Conservation (phyloP, 2,113 vertebrate species). For the Panthera uncia region DNA sequence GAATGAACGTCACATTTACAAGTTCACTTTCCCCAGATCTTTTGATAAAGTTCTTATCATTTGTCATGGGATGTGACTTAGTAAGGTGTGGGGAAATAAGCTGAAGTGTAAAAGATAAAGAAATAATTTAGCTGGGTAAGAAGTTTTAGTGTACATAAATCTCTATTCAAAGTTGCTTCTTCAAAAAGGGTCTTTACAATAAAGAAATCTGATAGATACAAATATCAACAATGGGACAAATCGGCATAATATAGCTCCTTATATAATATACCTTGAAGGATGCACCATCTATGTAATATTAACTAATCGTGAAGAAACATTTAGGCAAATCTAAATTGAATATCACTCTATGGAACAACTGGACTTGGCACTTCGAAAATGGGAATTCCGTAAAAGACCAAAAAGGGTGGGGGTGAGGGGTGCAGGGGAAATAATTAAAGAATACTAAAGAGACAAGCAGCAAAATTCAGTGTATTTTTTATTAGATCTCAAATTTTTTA, state of each 20-base stretch:
- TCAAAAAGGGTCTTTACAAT: not conserved
- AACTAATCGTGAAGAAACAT: not conserved
- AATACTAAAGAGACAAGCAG: not conserved
- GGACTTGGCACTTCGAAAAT: not conserved
- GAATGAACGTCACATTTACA: not conserved
- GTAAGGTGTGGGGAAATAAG: not conserved
- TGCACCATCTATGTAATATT: not conserved
- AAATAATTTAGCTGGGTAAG: not conserved
- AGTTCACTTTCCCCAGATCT: not conserved
- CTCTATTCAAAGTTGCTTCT: not conserved
- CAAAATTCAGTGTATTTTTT: not conserved
- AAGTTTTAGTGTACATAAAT: not conserved
- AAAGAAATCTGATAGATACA: not conserved
- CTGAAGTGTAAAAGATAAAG: not conserved
- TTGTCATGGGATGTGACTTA: not conserved
- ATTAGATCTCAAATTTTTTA: not conserved
- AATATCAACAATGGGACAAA: not conserved
- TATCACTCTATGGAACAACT: not conserved
- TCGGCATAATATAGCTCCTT: not conserved
- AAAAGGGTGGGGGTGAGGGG: not conserved
- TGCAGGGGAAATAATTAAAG: not conserved
- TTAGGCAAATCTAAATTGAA: conserved; percentile 20
- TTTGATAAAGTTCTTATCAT: not conserved
- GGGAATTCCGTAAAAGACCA: not conserved
- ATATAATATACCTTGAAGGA: not conserved